Evolutionary conservation across 1,140 invertebrate species (phyloP), one percentile per base, ranked within the genome.

Genomic region (Spodoptera litura): DNA sequence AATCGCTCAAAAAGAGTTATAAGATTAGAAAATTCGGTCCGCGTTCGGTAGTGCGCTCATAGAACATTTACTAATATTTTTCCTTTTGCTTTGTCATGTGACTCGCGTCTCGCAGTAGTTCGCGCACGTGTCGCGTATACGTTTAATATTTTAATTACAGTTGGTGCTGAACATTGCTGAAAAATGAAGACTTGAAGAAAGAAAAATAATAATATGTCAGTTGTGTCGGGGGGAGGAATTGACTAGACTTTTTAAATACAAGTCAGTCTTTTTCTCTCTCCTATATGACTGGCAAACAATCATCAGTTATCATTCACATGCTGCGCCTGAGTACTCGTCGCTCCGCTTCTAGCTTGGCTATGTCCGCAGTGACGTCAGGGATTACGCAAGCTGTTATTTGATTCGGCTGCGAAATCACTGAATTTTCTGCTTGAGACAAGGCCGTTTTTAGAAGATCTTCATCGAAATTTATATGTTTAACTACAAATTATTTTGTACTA

Each of bases 241-340:
- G 93, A 90, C 93, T 88, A 38, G 89, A 83, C 91, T 93, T 86
- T 89, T 78, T 66, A 56, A 11, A 53, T 84, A 89, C 87, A 83
- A 94, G 93, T 94, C 93, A 94, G 93, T 94, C 93, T 94, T 94
- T 94, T 94, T 94, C 93, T 94, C 93, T 94, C 93, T 94, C 93
- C 93, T 94, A 94, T 94, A 93, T 88, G 89, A 79, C 83, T 77
- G 90, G 85, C 91, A 91, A 87, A 79, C 82, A 87, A 80, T 81
- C 90, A 70, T 64, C 59, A 49, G 1, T n/a, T 31, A 44, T 38
- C 44, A 31, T 12, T 56, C 15, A 20, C 38, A 38, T 58, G 73
- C 59, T 75, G 44, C 13, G 6, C 73, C 49, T n/a, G 49, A 44
- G 59, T 52, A 56, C 56, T 20, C 49, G 58, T 55, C 31, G 31